Evolutionary conservation across 1,140 invertebrate genomes (phyloP).

Genomic region (Prorops nasuta): DNA sequence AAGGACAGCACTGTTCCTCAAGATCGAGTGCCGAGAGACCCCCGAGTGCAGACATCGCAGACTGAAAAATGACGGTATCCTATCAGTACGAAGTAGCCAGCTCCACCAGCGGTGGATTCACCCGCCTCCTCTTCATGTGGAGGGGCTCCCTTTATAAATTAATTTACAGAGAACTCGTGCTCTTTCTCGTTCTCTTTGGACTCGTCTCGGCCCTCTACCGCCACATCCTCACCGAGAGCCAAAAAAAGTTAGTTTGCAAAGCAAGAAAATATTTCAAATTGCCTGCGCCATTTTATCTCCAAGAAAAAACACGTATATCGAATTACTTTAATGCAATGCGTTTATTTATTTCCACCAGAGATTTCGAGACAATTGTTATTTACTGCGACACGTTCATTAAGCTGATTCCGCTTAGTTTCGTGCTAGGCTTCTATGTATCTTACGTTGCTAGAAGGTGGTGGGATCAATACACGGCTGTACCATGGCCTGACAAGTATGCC

Average conservation of each 20-base stretch:
- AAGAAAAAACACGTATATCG: no score
- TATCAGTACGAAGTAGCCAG: slow-evolving; percentile 75
- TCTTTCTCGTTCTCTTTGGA: slow-evolving; percentile 64
- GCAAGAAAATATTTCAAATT: no score
- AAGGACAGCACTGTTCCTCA: no score
- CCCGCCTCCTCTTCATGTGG: slow-evolving; percentile 72
- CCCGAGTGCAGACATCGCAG: no score
- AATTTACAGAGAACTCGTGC: slow-evolving; percentile 68
- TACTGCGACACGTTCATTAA: slow-evolving; percentile 68
- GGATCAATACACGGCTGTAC: slow-evolving; percentile 70
- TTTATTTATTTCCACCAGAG: slow-evolving; percentile 44
- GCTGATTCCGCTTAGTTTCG: slow-evolving; percentile 69
- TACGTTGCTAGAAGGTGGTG: slow-evolving; percentile 73
- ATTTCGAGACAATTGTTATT: slow-evolving; percentile 63
- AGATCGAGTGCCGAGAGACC: no score
- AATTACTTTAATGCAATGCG: background rate
- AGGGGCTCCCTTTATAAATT: slow-evolving; percentile 75
- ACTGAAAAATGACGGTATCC: slow-evolving; percentile 80
- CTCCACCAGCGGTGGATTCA: slow-evolving; percentile 70
- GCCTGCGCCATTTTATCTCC: no score
- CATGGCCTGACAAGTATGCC: slow-evolving; percentile 72
- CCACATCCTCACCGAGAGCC: slow-evolving; percentile 57
- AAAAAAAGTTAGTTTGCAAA: slow-evolving; percentile 61
- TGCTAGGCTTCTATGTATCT: slow-evolving; percentile 75
- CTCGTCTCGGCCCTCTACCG: slow-evolving; percentile 66